Evolutionary conservation across 2,797 vertebrate genomes (phyloP), one percentile per base, ranked within the genome.

Genomic region (Melanogrammus aeglefinus): DNA sequence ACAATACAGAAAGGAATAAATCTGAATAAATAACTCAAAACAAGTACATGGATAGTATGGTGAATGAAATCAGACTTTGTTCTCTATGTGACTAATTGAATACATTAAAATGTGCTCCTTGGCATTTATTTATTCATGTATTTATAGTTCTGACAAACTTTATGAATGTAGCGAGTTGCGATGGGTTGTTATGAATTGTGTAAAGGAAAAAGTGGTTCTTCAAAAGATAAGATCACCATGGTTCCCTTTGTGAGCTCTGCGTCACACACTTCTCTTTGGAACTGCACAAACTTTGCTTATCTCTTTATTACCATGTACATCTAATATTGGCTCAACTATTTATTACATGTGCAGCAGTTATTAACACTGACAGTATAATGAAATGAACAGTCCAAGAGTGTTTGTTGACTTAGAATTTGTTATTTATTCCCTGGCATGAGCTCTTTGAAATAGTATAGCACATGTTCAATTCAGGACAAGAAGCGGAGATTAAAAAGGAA

Each of bases 291-390:
- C 88, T 93, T 91, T 89, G 76, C 88, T 93, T 93, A 85, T 87
- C 81, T 78, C 87, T 72, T 80, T 70, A 80, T 83, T 91, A 90
- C 92, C 92, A 93, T 92, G 91, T 80, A 89, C 93, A 92, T 92
- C 80, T 27, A 72, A 72, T 78, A 77, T 86, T 92, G 83, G 86
- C 88, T 86, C 89, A 77, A 81, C 85, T 91, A 81, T 90, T 92
- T 90, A 87, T 91, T 93, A 85, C 83, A 90, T 91, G 89, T 91
- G 82, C 91, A 87, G 82, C 91, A 87, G 85, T 89, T 88, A 90
- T 92, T 93, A 92, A 83, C 81, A 80, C 75, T 76, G 81, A 82
- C 83, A 74, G 78, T 85, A 77, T 92, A 85, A 93, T 93, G 91
- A 90, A 92, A 90, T 90, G 77, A 83, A 83, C 81, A 79, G 21